Base-by-base conservation (phyloP, 2,797 vertebrate species). In the Agapornis canus region DNA sequence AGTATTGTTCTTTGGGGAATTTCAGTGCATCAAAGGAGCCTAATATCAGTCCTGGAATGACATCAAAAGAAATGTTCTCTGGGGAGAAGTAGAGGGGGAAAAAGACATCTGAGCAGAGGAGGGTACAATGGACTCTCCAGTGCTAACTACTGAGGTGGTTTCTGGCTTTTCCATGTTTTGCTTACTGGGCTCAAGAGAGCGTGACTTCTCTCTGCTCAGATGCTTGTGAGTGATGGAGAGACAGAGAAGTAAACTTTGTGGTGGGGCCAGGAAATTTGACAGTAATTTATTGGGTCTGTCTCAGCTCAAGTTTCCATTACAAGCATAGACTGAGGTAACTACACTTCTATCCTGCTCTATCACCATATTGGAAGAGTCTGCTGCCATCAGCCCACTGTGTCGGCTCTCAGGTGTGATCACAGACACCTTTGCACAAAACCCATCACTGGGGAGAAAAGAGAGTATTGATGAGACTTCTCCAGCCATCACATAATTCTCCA, bases 1-100 rank as follows among this genome's bases (percentile, higher is more conserved):
- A 92, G 60, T 70, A 63, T 71, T 90, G 91, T 76, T 95, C 70
- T 90, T 86, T 43, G 69, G 82, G 72, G 87, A 81, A 91, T 73
- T 91, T 82, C 76, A 80, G 82, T 1, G 39, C 86, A 87, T 87
- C 84, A 96, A 91, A 97, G 82, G 59, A 95, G 57, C 59, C 64
- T 76, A 71, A 16, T 90, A 94, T 73, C 81, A 61, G 77, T 32
- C 64, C 76, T 92, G 89, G 86, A 94, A 90, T 65, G 79, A 86
- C 73, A 94, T 83, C 86, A 92, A 65, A 93, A 90, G 68, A 81
- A 86, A 66, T 0, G 1, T 32, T 51, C 16, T 83, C 64, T 94
- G 65, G 82, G 59, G 40, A 65, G 43, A 54, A 65, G 54, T 26
- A 59, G 64, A 90, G 37, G 6, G 23, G 17, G 57, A 75, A 37